phyloP scores from a whole-genome alignment of 2,113 vertebrate genomes.

The Muntiacus muntjak region DNA sequence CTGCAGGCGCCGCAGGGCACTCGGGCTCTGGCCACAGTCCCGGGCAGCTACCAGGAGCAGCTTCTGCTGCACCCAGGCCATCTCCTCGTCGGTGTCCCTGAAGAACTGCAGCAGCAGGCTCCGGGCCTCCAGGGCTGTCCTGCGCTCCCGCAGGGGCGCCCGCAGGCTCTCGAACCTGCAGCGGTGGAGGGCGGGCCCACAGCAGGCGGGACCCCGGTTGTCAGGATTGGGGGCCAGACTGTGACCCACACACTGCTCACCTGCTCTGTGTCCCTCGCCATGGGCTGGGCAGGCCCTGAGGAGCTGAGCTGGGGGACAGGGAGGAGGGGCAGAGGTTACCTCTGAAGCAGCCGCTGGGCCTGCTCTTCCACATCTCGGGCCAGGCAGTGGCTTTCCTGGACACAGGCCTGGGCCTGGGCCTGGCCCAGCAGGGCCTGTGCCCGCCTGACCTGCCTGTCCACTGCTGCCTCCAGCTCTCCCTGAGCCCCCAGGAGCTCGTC shows the following conservation, averaged over 20 bases:
- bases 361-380: slow-evolving; percentile 83
- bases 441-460: slow-evolving; percentile 78
- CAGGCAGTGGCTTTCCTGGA: slow-evolving; percentile 84
- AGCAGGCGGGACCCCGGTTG: neutral
- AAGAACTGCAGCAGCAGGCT: slow-evolving; percentile 87
- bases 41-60: slow-evolving; percentile 75
- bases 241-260: neutral
- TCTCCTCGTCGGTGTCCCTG: slow-evolving; percentile 87
- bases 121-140: slow-evolving; percentile 84
- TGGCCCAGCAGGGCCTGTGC: slow-evolving; percentile 82
- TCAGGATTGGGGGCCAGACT: neutral
- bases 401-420: slow-evolving; percentile 79
- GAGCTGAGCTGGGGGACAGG: neutral
- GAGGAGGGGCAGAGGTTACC: slow-evolving; percentile 73
- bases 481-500: slow-evolving; percentile 84
- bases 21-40: slow-evolving; percentile 83
- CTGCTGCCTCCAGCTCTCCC: slow-evolving; percentile 85
- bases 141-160: slow-evolving; percentile 81
- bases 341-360: slow-evolving; percentile 82
- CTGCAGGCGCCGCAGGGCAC: slow-evolving; percentile 80
- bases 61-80: slow-evolving; percentile 86
- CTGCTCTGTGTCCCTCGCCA: neutral
- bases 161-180: slow-evolving; percentile 84
- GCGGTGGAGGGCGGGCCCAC: neutral
- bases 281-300: neutral